A percentile compares a stretch with the other conserved stretches of the same genome.
These are phyloP conservation scores for Bathynomus jamesi DNA, from an alignment of 1,140 invertebrate genomes.

Conservation along the genomic window DNA sequence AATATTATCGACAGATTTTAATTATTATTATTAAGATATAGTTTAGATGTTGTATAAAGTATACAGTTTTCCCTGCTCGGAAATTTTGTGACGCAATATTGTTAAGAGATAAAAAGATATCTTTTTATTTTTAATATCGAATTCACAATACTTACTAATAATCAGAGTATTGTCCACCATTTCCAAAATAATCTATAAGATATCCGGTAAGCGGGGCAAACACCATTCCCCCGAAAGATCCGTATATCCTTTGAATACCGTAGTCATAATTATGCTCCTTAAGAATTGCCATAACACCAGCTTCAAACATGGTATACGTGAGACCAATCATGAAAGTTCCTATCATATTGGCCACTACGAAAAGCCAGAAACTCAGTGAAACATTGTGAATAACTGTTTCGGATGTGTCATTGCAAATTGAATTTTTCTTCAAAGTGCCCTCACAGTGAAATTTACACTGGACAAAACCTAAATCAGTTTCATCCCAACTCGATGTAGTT, in stretches of 20 bases:
- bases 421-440: conserved; percentile 13
- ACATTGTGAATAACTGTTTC: conserved; percentile 13
- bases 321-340: conserved; percentile 23
- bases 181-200: conserved; percentile 26
- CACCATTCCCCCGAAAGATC: conserved; percentile 34
- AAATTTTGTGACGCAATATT: too few relatives aligned
- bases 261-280: conserved; percentile 29
- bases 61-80: too few relatives aligned
- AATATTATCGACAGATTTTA: too few relatives aligned
- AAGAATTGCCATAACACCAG: conserved; percentile 20
- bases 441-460: conserved; percentile 29
- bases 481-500: neutral
- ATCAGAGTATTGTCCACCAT: conserved; percentile 20
- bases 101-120: too few relatives aligned
- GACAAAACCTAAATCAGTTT: neutral
- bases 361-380: conserved; percentile 28
- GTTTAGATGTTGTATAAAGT: too few relatives aligned
- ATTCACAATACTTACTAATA: conserved; percentile 23
- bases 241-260: conserved; percentile 31
- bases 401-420: conserved; percentile 11
- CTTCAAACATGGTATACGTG: conserved; percentile 25
- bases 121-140: too few relatives aligned
- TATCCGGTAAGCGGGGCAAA: conserved; percentile 28
- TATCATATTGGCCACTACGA: conserved; percentile 18
- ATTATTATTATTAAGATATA: too few relatives aligned